These are phyloP conservation scores for Platysteira castanea DNA, from an alignment of 2,113 vertebrate species.

Conservation along the genomic window DNA sequence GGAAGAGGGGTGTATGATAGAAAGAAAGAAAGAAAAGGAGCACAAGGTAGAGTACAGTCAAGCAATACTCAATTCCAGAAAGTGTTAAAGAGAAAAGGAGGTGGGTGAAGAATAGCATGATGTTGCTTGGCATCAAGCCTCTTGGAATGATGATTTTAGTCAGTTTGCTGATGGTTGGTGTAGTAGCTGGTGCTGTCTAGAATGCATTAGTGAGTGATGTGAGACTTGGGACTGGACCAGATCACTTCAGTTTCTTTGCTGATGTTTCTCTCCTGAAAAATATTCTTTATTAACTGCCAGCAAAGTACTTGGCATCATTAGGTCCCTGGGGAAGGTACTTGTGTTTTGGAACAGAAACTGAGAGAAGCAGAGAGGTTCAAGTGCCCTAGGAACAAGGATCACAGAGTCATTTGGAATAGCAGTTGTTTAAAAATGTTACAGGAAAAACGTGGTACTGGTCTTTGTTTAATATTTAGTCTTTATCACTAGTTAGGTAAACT, in stretches of 20 bases:
- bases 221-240: not conserved
- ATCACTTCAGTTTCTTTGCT: not conserved
- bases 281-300: not conserved
- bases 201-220: not conserved
- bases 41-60: not conserved
- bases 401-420: not conserved
- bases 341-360: not conserved
- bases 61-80: not conserved
- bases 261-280: not conserved
- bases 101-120: not conserved
- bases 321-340: not conserved
- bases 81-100: not conserved
- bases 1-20: rapidly evolving
- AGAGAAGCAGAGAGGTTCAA: not conserved
- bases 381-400: not conserved
- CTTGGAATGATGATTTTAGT: not conserved
- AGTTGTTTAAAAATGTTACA: not conserved
- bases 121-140: not conserved
- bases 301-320: not conserved
- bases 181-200: not conserved
- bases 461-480: not conserved
- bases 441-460: not conserved
- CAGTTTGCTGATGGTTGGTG: not conserved
- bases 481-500: not conserved
- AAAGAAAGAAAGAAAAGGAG: not conserved